Evolutionary conservation across 1,140 invertebrate genomes (phyloP).

Genomic region (Mercenaria mercenaria): DNA sequence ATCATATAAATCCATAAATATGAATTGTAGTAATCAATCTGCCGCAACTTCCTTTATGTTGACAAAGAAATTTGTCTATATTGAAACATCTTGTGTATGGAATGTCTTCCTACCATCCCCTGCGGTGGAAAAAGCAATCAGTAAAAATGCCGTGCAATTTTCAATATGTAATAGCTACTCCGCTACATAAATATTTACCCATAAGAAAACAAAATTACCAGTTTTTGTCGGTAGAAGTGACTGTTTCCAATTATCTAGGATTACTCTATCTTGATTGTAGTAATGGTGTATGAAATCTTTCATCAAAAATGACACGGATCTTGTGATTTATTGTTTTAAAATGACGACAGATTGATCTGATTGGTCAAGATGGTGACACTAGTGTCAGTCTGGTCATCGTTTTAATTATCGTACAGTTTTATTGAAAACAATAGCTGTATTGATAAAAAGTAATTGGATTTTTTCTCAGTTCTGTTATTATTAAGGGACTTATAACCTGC

Average conservation of each 20-base stretch:
- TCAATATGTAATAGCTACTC: slow-evolving; percentile 61
- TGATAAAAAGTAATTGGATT: slow-evolving; percentile 32
- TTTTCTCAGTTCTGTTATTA: background rate
- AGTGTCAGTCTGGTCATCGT: slow-evolving; percentile 20
- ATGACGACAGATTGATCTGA: slow-evolving; percentile 26
- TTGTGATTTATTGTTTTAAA: slow-evolving; percentile 60
- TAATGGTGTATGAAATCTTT: slow-evolving; percentile 61
- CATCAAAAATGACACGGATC: slow-evolving; percentile 55
- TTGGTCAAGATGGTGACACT: slow-evolving; percentile 8
- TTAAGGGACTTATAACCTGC: no score
- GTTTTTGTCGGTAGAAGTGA: background rate
- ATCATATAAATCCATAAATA: slow-evolving; percentile 52
- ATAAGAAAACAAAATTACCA: slow-evolving; percentile 51
- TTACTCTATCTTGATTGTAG: slow-evolving; percentile 53
- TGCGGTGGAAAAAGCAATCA: slow-evolving; percentile 52
- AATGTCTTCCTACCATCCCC: slow-evolving; percentile 28
- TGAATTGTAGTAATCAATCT: slow-evolving; percentile 37
- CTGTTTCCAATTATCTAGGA: slow-evolving; percentile 52
- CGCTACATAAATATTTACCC: slow-evolving; percentile 63
- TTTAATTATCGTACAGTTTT: background rate
- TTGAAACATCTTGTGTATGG: slow-evolving; percentile 61
- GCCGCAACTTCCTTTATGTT: slow-evolving; percentile 23
- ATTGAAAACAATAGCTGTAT: slow-evolving; percentile 46
- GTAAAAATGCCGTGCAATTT: slow-evolving; percentile 57
- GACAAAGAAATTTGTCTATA: slow-evolving; percentile 46